Evolutionary conservation across 2,797 vertebrate genomes (phyloP).

Genomic region (Sebastes flavidus): DNA sequence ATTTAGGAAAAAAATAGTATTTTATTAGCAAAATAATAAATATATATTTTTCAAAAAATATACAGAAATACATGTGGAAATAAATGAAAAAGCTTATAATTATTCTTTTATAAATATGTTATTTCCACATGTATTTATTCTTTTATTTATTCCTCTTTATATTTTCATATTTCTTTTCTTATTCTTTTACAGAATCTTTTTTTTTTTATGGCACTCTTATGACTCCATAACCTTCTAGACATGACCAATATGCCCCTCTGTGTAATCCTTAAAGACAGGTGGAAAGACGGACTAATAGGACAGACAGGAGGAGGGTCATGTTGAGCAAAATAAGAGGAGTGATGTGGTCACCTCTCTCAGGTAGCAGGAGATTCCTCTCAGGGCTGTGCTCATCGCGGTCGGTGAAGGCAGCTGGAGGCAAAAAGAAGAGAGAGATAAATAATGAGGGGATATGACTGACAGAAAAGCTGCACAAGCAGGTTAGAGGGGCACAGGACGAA

Average conservation of each 20-base stretch:
- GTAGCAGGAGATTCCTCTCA: constrained; percentile 93
- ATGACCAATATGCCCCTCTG: not conserved
- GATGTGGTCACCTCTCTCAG: constrained; percentile 87
- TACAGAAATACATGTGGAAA: too few species aligned
- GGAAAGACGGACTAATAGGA: not conserved
- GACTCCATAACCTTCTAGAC: not conserved
- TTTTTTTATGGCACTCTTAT: not conserved
- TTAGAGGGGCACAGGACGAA: not conserved
- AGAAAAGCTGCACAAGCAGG: not conserved
- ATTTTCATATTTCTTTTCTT: too few species aligned
- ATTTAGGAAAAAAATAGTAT: too few species aligned
- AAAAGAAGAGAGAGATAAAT: constrained; percentile 7
- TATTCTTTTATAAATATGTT: too few species aligned
- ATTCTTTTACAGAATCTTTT: not conserved
- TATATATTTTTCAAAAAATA: too few species aligned
- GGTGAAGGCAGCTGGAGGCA: constrained; percentile 87
- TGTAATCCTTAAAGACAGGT: not conserved
- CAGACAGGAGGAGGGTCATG: not conserved
- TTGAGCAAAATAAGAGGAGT: not conserved
- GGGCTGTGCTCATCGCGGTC: constrained; percentile 88
- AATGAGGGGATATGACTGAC: constrained; percentile 9
- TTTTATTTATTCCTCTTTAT: too few species aligned
- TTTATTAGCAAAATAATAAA: too few species aligned
- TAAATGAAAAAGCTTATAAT: too few species aligned
- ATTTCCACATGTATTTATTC: too few species aligned